phyloP scores from a whole-genome alignment of 2,888 invertebrate species.

The Eurois occulta region DNA sequence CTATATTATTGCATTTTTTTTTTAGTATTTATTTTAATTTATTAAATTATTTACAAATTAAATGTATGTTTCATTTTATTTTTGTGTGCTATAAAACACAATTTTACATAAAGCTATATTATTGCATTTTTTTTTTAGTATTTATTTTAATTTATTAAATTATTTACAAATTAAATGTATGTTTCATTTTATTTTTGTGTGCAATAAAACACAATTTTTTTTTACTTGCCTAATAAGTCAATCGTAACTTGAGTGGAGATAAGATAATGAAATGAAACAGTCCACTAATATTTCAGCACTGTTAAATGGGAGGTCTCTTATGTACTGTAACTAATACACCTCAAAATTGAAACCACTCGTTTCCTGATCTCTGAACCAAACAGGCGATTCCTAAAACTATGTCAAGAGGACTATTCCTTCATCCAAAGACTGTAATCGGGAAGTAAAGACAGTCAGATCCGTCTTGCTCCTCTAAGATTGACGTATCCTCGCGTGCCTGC shows the following conservation, averaged over 20 bases:
- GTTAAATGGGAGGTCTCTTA: background rate
- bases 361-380: conserved; percentile 1
- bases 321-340: background rate
- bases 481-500: conserved; percentile 74
- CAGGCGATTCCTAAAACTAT: conserved; percentile 22
- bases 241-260: background rate
- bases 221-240: background rate
- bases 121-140: too few species aligned
- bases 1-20: too few species aligned
- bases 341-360: background rate
- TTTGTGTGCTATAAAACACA: too few species aligned
- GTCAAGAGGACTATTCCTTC: conserved; percentile 52
- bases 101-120: too few species aligned
- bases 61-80: too few species aligned
- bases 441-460: conserved; percentile 58
- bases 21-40: too few species aligned
- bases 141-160: too few species aligned
- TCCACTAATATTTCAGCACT: background rate
- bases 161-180: too few species aligned
- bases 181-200: background rate
- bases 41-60: too few species aligned
- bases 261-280: background rate
- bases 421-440: conserved; percentile 58
- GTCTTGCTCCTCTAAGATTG: conserved; percentile 69
- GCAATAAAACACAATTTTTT: too few species aligned